Evolutionary conservation across 23 tunicate genomes (phyloP).

Genomic region (Ascidia mentula): DNA sequence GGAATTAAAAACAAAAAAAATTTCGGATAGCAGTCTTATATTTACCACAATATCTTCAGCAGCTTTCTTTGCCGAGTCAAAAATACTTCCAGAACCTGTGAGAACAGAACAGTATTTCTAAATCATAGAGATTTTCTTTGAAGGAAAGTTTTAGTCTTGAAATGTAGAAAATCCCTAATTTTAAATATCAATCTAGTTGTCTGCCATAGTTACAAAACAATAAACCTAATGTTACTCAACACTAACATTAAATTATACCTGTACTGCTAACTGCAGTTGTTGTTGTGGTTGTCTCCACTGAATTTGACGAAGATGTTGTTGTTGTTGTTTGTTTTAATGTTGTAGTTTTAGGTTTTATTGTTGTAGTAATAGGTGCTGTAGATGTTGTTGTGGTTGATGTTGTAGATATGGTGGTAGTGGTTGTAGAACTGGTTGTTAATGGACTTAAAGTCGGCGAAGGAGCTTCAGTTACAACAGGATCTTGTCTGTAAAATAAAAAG

Average conservation of each 20-base stretch:
- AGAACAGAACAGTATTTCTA: neutral
- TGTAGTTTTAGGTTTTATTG: neutral
- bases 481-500: too few species aligned
- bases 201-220: neutral
- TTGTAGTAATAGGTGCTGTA: neutral
- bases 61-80: neutral
- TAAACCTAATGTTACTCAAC: neutral
- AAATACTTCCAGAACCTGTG: neutral
- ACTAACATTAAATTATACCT: too few species aligned
- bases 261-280: neutral
- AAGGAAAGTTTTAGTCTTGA: too few species aligned
- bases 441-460: too few species aligned
- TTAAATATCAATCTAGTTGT: too few species aligned
- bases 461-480: too few species aligned
- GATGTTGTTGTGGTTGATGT: neutral
- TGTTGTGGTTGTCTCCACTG: constrained; percentile 6
- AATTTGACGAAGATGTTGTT: constrained; percentile 5
- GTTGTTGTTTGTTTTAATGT: neutral
- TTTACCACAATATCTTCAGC: neutral
- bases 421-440: neutral
- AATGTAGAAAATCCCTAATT: too few species aligned
- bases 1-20: too few species aligned
- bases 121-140: too few species aligned
- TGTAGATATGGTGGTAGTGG: neutral
- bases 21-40: neutral